Conservation (phyloP, 2,888 invertebrate genomes). For the Plebejus anna region DNA sequence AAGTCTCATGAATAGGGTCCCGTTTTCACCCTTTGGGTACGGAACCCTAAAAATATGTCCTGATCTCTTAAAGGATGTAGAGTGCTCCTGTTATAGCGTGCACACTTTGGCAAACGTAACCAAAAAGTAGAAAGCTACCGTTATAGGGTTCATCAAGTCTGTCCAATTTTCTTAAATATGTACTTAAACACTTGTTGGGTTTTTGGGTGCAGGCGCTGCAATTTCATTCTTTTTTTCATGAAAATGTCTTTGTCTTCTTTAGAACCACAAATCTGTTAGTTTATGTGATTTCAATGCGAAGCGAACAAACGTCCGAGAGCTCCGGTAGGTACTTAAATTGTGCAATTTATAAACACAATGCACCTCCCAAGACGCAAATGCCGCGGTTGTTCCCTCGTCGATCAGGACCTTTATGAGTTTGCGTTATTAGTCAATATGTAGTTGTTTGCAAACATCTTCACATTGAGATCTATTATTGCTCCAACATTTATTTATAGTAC, state of each 20-base stretch:
- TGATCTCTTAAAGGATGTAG: background rate
- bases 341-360: constrained; percentile 20
- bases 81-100: no score
- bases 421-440: constrained; percentile 48
- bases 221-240: background rate
- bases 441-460: constrained; percentile 45
- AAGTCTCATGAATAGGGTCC: no score
- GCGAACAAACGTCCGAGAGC: background rate
- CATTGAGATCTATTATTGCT: constrained; percentile 42
- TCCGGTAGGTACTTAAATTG: background rate
- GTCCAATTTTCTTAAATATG: no score
- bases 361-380: constrained; percentile 12
- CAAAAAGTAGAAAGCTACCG: no score
- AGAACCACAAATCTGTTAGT: background rate
- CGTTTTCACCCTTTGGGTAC: no score
- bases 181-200: no score
- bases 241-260: background rate
- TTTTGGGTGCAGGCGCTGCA: no score
- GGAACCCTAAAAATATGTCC: background rate
- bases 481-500: constrained; percentile 35
- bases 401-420: constrained; percentile 40
- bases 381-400: constrained; percentile 8
- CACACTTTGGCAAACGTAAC: no score
- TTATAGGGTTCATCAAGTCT: no score
- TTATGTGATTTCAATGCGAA: background rate